Evolutionary conservation across 2,113 vertebrate species (phyloP), one percentile per base, ranked within the genome.

Genomic region (Ariopsis seemanni): DNA sequence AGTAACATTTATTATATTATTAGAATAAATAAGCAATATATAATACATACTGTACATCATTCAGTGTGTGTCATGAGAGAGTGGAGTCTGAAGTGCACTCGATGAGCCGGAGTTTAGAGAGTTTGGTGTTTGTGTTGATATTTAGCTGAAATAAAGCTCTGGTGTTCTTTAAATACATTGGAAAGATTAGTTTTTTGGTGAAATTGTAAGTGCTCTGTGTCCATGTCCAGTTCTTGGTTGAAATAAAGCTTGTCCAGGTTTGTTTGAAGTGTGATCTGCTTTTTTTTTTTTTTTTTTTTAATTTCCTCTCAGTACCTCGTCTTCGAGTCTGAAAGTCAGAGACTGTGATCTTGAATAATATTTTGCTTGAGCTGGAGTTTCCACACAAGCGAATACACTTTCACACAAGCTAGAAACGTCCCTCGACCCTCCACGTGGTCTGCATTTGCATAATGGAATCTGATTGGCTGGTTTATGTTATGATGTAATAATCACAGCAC

Each of bases 21-120:
- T 52, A 90, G 86, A 91, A 91, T 90, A 90, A 91, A 91, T 89
- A 89, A 84, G 62, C 81, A 85, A 89, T 90, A 85, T 87, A 91
- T 74, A 87, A 63, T 85, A 90, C 80, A 86, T 86, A 82, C 84
- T 88, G 62, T n/a, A n/a, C 52, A 86, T 65, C 50, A 57, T 81
- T 81, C 55, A 42, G 79, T 42, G 79, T 81, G 27, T 80, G 27
- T 80, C 4, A 15, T 2, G 53, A 57, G 52, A 25, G 14, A 9
- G 53, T 15, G 6, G 52, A 30, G 77, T 79, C 15, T 27, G 53
- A 9, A 9, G 53, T 17, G 12, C 42, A 30, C 30, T 42, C 27
- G 0, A 10, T 48, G 34, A 22, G 71, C 8, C 18, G 27, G 34
- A 17, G 67, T 34, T 30, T 71, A n/a, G 25, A 17, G 25, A n/a